A percentile compares a stretch with the other conserved stretches of the same genome.
Evolutionary conservation across 1,140 invertebrate species (phyloP).

Genomic region (Euwallacea fornicatus): DNA sequence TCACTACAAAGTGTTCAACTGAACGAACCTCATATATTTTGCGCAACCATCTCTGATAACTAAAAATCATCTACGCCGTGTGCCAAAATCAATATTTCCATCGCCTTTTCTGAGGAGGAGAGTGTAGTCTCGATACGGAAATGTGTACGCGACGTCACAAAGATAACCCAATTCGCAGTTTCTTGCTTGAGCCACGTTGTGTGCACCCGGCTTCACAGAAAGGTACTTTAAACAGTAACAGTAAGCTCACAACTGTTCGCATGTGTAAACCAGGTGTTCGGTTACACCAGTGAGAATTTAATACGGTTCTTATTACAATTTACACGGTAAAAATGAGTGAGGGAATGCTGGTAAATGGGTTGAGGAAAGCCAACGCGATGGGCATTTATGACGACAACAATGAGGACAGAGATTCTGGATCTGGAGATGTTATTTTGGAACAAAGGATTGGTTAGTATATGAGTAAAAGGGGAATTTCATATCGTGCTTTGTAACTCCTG

Average conservation of each 20-base stretch:
- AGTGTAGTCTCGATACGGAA: slow-evolving; percentile 11
- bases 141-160: slow-evolving; percentile 6
- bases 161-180: slow-evolving; percentile 6
- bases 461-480: not conserved
- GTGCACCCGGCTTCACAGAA: not conserved
- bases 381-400: slow-evolving; percentile 37
- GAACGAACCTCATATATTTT: too few relatives aligned
- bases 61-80: slow-evolving; percentile 20
- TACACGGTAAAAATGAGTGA: slow-evolving; percentile 33
- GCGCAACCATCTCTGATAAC: not conserved
- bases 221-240: too few relatives aligned
- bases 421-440: slow-evolving; percentile 33
- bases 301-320: not conserved
- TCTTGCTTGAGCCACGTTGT: not conserved
- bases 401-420: slow-evolving; percentile 33
- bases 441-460: slow-evolving; percentile 41
- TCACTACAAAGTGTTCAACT: too few relatives aligned
- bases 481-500: not conserved
- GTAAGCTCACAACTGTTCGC: not conserved
- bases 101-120: slow-evolving; percentile 4
- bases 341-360: slow-evolving; percentile 28
- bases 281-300: not conserved
- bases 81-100: slow-evolving; percentile 43
- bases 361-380: slow-evolving; percentile 32
- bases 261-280: not conserved